Conservation (phyloP, 2,797 vertebrate species). For the Odontamblyopus lacepedii region DNA sequence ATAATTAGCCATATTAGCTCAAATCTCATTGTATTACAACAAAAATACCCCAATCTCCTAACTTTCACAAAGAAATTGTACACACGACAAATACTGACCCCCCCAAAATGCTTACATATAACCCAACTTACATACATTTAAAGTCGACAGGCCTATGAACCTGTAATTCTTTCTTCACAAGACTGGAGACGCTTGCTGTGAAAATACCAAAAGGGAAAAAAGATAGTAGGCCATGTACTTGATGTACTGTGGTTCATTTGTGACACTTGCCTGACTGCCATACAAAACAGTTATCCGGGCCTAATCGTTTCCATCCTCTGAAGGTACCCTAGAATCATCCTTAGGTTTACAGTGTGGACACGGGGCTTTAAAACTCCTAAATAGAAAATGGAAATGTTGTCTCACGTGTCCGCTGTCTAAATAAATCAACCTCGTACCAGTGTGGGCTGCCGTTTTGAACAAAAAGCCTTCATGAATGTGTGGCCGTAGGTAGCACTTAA, state of each 20-base stretch:
- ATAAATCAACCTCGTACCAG: conserved; percentile 30
- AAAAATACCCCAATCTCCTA: too few species aligned
- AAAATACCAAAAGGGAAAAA: not conserved
- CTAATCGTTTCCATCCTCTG: conserved; percentile 24
- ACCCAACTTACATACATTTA: too few species aligned
- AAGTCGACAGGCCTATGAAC: too few species aligned
- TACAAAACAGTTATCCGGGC: not conserved
- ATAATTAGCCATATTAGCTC: too few species aligned
- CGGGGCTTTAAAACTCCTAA: not conserved
- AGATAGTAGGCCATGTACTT: not conserved
- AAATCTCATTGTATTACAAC: too few species aligned
- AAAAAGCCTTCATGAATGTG: conserved; percentile 11
- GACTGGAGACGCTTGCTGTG: not conserved
- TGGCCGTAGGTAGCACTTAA: conserved; percentile 17
- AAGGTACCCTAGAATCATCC: conserved; percentile 35
- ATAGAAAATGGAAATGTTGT: conserved; percentile 34
- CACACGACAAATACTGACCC: too few species aligned
- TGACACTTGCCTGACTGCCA: conserved; percentile 45
- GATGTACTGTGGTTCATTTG: conserved; percentile 49
- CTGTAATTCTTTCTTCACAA: not conserved
- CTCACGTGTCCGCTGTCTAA: conserved; percentile 28
- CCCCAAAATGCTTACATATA: too few species aligned
- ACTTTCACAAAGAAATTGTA: too few species aligned
- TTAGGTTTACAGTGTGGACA: conserved; percentile 36
- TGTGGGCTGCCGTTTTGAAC: conserved; percentile 31